These are phyloP conservation scores for Brenthis hecate DNA, from an alignment of 2,888 invertebrate genomes.

Conservation along the genomic window DNA sequence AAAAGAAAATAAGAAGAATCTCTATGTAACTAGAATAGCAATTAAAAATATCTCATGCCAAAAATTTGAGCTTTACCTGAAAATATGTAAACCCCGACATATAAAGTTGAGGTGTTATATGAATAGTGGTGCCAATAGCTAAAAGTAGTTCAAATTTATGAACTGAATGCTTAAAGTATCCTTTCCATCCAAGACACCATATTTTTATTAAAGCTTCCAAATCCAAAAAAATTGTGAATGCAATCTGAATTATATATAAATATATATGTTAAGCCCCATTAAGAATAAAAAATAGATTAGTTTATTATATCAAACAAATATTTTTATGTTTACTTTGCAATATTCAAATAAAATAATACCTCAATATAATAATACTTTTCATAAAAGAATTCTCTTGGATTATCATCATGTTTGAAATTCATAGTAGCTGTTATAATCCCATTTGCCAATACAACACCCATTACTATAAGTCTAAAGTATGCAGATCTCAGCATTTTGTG, in stretches of 20 bases:
- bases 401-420: conserved; percentile 95
- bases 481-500: conserved; percentile 94
- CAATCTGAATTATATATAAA: conserved; percentile 81
- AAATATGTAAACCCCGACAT: conserved; percentile 97
- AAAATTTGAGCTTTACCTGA: conserved; percentile 83
- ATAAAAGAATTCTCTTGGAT: conserved; percentile 91
- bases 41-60: not conserved
- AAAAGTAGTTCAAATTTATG: conserved; percentile 98
- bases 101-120: conserved; percentile 95
- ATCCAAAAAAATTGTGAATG: conserved; percentile 96
- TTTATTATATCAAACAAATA: not conserved
- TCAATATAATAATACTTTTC: conserved; percentile 97
- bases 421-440: conserved; percentile 98
- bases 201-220: conserved; percentile 98
- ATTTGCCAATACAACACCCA: conserved; percentile 97
- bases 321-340: too few relatives aligned
- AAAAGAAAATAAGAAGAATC: not conserved
- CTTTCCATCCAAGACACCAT: conserved; percentile 97
- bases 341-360: conserved; percentile 58
- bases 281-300: not conserved
- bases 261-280: not conserved
- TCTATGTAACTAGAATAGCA: not conserved
- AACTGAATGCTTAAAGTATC: conserved; percentile 97
- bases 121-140: conserved; percentile 95
- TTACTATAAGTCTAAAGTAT: conserved; percentile 95